phyloP scores from a whole-genome alignment of 2,113 vertebrate species.

The Eolophus roseicapilla region DNA sequence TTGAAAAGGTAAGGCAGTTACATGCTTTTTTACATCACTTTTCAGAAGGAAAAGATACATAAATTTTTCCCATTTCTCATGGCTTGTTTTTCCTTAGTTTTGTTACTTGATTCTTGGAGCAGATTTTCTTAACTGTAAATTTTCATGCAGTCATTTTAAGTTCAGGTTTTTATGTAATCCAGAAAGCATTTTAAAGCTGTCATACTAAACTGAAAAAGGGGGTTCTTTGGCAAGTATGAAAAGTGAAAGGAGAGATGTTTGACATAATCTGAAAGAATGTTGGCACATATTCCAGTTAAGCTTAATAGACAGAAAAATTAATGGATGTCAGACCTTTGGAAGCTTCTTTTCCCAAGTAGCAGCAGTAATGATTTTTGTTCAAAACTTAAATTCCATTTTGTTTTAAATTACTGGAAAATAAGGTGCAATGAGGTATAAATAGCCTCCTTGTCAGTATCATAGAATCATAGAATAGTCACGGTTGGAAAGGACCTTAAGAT shows the following conservation, averaged over 20 bases:
- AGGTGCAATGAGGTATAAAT: neutral
- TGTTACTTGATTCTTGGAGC: neutral
- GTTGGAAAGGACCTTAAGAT: neutral
- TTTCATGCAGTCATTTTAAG: neutral
- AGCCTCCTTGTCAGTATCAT: neutral
- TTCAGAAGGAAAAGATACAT: neutral
- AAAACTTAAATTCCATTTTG: neutral
- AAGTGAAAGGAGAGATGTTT: neutral
- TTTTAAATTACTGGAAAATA: neutral
- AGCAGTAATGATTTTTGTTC: neutral
- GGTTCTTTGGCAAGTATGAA: neutral
- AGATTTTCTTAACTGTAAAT: neutral
- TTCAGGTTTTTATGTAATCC: neutral
- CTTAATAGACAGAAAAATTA: neutral
- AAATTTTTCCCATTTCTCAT: neutral
- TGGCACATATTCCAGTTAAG: neutral
- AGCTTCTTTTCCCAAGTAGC: neutral
- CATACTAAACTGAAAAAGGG: neutral
- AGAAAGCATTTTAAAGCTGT: neutral
- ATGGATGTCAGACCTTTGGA: neutral
- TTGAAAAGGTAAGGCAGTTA: conserved; percentile 84
- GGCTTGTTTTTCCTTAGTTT: neutral
- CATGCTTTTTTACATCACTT: neutral
- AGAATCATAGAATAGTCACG: neutral
- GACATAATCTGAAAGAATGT: neutral